Evolutionary conservation across 2,797 vertebrate species (phyloP).

Genomic region (Tangara arthus): DNA sequence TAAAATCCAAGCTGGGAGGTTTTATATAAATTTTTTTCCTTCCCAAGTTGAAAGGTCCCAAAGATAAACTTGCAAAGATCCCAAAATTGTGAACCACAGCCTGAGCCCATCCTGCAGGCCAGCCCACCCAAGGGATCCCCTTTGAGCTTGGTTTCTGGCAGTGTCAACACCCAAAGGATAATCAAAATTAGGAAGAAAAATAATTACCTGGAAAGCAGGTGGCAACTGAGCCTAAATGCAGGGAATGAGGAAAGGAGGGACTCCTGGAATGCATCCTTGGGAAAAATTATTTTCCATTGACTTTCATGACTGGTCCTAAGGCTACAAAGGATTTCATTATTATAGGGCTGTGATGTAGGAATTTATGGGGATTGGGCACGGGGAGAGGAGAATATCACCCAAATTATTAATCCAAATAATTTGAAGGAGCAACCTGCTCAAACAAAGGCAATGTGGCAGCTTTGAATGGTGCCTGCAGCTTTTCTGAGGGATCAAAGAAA

Average conservation of each 20-base stretch:
- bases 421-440: not conserved
- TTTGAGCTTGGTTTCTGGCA: not conserved
- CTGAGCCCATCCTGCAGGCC: not conserved
- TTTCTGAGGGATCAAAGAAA: not conserved
- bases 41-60: slow-evolving; percentile 8
- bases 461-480: not conserved
- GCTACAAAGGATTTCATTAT: not conserved
- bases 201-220: not conserved
- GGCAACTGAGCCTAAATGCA: not conserved
- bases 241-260: not conserved
- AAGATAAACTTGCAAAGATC: not conserved
- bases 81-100: rapidly evolving
- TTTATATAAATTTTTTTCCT: slow-evolving; percentile 39
- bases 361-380: not conserved
- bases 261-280: not conserved
- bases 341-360: rapidly evolving
- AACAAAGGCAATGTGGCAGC: not conserved
- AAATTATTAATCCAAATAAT: not conserved
- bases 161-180: not conserved
- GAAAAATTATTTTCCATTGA: not conserved
- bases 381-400: not conserved
- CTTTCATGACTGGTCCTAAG: not conserved
- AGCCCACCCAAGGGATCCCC: not conserved
- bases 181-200: not conserved
- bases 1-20: slow-evolving; percentile 43